Base-by-base conservation (phyloP, 2,888 invertebrate genomes). In the Drosophila affinis region DNA sequence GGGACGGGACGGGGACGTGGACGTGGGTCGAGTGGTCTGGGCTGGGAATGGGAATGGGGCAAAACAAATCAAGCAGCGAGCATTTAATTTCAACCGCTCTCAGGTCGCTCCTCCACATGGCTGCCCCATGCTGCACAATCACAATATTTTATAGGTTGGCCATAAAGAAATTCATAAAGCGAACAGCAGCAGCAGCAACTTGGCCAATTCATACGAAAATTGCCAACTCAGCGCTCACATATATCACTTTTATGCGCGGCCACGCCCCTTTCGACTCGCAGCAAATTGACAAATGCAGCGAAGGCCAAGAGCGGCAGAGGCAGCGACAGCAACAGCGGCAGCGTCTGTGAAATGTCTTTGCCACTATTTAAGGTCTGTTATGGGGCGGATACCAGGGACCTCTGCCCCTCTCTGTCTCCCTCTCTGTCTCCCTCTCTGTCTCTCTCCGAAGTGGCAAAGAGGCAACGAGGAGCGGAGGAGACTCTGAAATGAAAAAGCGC, bases 211-310 rank as follows among this genome's bases (percentile, higher is more conserved):
- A 87, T 81, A 77, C 78, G 77, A 86, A 86, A 87, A 88, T 88
- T 88, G 88, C 88, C 77, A 84, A 88, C 86, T 88, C 88, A 88
- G 82, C 88, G 78, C 81, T 76, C 75, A 72, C 76, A 86, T 88
- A 81, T 86, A 87, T 88, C 88, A 88, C 87, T 81, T 82, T 82
- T 87, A 86, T 87, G 82, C 79, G 62, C 79, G 48, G 64, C 77
- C 84, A 87, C 87, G 87, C 87, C 87, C 82, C 87, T 86, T 87
- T 87, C 87, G 70, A 78, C 86, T 87, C 86, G 75, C 72, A 82
- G 81, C 78, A 87, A 87, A 87, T 87, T 87, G 87, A 87, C 87
- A 87, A 87, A 87, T 87, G 87, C 79, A 72, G 68, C 79, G 68
- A 7, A 39, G 57, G 46, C 68, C 60, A 54, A 59, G 46, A 58